Evolutionary conservation across 2,797 vertebrate genomes (phyloP).

Genomic region (Gadopsis bispinosus): DNA sequence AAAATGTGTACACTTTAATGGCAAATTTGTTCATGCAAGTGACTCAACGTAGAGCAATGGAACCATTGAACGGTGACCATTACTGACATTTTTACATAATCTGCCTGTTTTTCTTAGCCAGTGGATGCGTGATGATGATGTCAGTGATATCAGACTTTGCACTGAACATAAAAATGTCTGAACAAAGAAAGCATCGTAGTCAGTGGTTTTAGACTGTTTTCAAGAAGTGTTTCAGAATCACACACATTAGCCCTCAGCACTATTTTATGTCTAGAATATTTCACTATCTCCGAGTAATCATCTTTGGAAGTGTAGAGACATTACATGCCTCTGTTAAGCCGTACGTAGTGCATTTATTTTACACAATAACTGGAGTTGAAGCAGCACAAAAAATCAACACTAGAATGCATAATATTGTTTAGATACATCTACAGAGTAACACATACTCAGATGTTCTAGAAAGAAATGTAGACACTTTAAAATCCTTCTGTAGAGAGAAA

Average conservation of each 20-base stretch:
- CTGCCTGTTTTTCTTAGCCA: constrained; percentile 62
- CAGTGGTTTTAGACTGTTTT: constrained; percentile 60
- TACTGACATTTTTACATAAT: constrained; percentile 54
- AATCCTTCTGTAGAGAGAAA: constrained; percentile 31
- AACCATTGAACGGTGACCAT: constrained; percentile 66
- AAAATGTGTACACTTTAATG: constrained; percentile 39
- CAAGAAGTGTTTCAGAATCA: constrained; percentile 41
- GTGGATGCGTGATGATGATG: constrained; percentile 66
- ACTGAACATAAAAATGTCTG: constrained; percentile 51
- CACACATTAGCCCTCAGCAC: constrained; percentile 39
- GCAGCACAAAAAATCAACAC: constrained; percentile 53
- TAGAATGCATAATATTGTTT: constrained; percentile 43
- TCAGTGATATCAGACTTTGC: constrained; percentile 55
- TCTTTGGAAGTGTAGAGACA: constrained; percentile 35
- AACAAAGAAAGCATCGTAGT: constrained; percentile 60
- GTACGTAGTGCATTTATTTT: constrained; percentile 46
- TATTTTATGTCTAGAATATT: constrained; percentile 32
- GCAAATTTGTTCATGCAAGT: constrained; percentile 44
- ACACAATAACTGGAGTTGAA: constrained; percentile 52
- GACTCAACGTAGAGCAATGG: constrained; percentile 39
- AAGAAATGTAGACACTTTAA: constrained; percentile 28
- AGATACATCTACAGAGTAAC: constrained; percentile 27
- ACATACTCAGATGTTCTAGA: constrained; percentile 38
- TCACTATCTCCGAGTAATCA: constrained; percentile 45
- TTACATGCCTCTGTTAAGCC: constrained; percentile 35